A percentile compares a stretch with the other conserved stretches of the same genome.
Conservation (phyloP, 1,140 invertebrate genomes). For the Coptotermes formosanus region DNA sequence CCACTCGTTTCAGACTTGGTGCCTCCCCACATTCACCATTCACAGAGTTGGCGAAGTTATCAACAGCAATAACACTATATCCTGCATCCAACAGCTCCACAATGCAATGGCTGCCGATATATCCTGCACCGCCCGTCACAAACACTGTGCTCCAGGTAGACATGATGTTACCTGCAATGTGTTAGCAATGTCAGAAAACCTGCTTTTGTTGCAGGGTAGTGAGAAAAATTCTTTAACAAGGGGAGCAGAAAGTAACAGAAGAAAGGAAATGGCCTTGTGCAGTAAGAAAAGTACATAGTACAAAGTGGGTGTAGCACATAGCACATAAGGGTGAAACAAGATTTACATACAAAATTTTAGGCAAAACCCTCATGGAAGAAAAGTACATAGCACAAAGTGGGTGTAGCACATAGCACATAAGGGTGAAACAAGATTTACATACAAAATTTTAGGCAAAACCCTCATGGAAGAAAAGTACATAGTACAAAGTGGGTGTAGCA, state of each 20-base stretch:
- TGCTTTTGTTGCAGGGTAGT: no score
- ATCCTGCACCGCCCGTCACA: slow-evolving; percentile 96
- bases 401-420: no score
- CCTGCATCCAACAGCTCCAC: slow-evolving; percentile 79
- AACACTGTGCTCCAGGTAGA: slow-evolving; percentile 46
- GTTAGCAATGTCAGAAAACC: no score
- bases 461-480: no score
- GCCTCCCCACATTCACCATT: slow-evolving; percentile 73
- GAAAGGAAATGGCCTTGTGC: background rate
- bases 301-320: no score
- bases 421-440: no score
- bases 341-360: no score
- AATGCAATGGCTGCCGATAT: slow-evolving; percentile 94
- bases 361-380: no score
- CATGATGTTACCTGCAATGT: slow-evolving; percentile 2
- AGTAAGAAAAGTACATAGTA: background rate
- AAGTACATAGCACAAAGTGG: no score
- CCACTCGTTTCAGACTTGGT: slow-evolving; percentile 74
- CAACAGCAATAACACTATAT: slow-evolving; percentile 81
- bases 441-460: no score
- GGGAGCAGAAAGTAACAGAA: background rate
- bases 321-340: no score
- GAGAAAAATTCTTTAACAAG: background rate
- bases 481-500: no score
- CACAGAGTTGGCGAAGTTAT: slow-evolving; percentile 82